Base-by-base conservation (phyloP, 1,140 invertebrate species). In the Euwallacea fornicatus region DNA sequence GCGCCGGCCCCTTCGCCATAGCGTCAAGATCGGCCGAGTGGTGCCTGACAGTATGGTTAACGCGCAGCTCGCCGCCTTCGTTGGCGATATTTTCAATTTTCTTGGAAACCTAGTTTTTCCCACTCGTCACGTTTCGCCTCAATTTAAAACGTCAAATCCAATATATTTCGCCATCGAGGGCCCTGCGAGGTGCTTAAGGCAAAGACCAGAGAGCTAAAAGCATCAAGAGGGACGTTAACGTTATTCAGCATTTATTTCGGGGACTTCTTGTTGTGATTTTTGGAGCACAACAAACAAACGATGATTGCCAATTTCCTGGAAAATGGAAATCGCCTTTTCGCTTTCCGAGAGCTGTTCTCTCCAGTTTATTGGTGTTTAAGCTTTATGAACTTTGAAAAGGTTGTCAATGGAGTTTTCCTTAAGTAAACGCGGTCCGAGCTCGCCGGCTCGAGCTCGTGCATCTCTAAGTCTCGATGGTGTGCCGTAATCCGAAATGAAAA, bases 271-370 rank as follows among this genome's bases (percentile, higher is more conserved):
- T 58, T 58, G 55, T 58, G 55, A 58, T 15, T 58, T 58, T 58
- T 16, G 21, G 55, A 58, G 55, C 55, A 58, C 55, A 62, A 53
- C 47, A 69, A 69, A 69, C 67, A 69, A 69, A 69, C 67, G 67
- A 69, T 69, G 67, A 69, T 69, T 69, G 67, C 46, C 67, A 62
- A 69, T 69, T 69, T 69, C 67, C 67, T 69, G 60, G 67, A 69
- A 69, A 69, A 69, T 69, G 59, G 67, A 54, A 68, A 53, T 62
- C 44, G 67, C 41, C 60, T 62, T 69, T 61, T 69, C 43, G 67
- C 60, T 61, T 62, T 69, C 42, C 66, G 15, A 33, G 64, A n/a
- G 13, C 64, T 59, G 65, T 42, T 59, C 16, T 59, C 41, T 56
- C 55, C 44, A 11, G 42, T 67, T 65, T 65, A 65, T 42, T 42